phyloP scores from a whole-genome alignment of 2,113 vertebrate species.

The Larimichthys polyactis region DNA sequence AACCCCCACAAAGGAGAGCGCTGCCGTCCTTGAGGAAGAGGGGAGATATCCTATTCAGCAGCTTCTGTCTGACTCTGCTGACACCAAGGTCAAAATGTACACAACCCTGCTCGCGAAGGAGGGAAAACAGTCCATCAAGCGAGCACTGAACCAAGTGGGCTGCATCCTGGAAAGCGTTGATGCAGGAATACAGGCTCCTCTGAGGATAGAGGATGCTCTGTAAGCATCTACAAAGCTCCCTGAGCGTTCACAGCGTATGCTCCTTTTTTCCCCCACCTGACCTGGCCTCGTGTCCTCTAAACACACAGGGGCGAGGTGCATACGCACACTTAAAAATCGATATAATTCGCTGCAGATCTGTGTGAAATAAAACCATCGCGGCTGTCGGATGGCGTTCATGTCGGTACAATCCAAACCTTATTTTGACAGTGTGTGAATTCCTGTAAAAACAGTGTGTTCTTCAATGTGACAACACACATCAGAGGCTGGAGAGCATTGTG shows the following conservation, averaged over 20 bases:
- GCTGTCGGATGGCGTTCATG: slow-evolving; percentile 38
- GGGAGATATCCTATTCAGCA: slow-evolving; percentile 70
- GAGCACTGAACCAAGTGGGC: slow-evolving; percentile 54
- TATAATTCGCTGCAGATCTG: not conserved
- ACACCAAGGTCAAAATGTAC: slow-evolving; percentile 74
- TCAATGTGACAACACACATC: slow-evolving; percentile 26
- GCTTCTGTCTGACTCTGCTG: slow-evolving; percentile 74
- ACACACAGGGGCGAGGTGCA: slow-evolving; percentile 14
- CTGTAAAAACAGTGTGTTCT: slow-evolving; percentile 24
- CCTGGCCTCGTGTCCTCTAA: slow-evolving; percentile 32
- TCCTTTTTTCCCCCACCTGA: slow-evolving; percentile 47
- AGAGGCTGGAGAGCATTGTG: slow-evolving; percentile 18
- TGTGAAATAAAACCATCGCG: slow-evolving; percentile 9
- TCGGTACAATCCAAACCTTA: slow-evolving; percentile 25
- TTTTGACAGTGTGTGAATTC: slow-evolving; percentile 42
- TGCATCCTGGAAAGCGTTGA: slow-evolving; percentile 74
- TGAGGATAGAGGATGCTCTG: slow-evolving; percentile 65
- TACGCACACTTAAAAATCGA: not conserved
- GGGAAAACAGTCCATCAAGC: slow-evolving; percentile 72
- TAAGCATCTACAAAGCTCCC: slow-evolving; percentile 60
- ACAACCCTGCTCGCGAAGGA: slow-evolving; percentile 45
- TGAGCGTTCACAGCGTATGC: slow-evolving; percentile 33
- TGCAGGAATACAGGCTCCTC: slow-evolving; percentile 70
- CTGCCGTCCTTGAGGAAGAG: slow-evolving; percentile 61
- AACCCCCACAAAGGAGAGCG: slow-evolving; percentile 1